Conservation (phyloP, 2,888 invertebrate species). For the Leptinotarsa tumamoca region DNA sequence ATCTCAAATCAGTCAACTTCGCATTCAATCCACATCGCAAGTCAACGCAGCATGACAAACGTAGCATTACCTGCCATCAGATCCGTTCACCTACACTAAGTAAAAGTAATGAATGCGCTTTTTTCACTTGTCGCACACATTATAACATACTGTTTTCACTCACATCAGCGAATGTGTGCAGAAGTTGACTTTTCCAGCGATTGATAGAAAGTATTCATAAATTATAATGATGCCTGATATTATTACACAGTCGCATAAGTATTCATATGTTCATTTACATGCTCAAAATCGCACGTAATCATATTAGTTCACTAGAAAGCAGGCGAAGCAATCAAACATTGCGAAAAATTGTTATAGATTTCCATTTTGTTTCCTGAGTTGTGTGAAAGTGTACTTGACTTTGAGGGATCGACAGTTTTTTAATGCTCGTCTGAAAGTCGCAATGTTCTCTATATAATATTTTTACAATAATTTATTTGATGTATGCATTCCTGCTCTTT, state of each 20-base stretch:
- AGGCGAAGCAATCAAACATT: neutral
- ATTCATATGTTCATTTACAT: conserved; percentile 15
- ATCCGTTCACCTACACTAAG: conserved; percentile 8
- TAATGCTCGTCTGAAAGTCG: too few relatives aligned
- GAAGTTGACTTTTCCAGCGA: neutral
- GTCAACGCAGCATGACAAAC: neutral
- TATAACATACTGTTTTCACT: conserved; percentile 13
- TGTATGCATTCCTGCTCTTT: too few relatives aligned
- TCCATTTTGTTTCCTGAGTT: neutral
- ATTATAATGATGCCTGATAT: conserved; percentile 17
- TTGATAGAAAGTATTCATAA: conserved; percentile 16
- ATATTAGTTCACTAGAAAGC: conserved; percentile 10
- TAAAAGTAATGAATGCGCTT: conserved; percentile 15
- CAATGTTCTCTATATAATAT: too few relatives aligned
- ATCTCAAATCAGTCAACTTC: neutral
- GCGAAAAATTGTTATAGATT: conserved; percentile 8
- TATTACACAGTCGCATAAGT: conserved; percentile 7
- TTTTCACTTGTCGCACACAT: conserved; percentile 19
- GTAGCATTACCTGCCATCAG: conserved; percentile 1
- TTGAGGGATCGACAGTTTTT: neutral
- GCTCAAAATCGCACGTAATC: neutral
- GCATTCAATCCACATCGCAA: conserved; percentile 13
- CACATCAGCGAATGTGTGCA: neutral
- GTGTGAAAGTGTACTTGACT: neutral
- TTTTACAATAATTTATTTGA: too few relatives aligned